Percentiles rank a stretch among this genome's conserved stretches.
These are phyloP conservation scores for Cryptophagus acutangulus DNA, from an alignment of 2,888 invertebrate species.

Conservation along the genomic window DNA sequence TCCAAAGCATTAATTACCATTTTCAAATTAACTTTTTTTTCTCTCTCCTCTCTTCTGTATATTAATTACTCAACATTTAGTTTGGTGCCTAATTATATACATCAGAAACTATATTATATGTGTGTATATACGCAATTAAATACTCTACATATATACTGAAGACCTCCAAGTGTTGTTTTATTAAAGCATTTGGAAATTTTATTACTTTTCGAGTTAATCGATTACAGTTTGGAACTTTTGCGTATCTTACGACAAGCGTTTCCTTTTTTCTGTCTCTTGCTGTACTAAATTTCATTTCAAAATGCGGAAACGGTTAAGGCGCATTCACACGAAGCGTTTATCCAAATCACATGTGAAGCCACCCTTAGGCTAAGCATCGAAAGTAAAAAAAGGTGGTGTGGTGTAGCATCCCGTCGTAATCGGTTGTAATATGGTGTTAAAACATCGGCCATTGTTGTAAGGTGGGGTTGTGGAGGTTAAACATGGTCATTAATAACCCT, in stretches of 20 bases:
- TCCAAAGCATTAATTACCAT: constrained; percentile 29
- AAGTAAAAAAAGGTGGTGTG: constrained; percentile 3
- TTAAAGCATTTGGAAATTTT: no score
- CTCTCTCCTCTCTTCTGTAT: constrained; percentile 14
- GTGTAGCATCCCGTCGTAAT: constrained; percentile 36
- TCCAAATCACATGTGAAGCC: not conserved
- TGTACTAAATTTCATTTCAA: no score
- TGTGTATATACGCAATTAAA: no score
- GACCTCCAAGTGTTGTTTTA: no score
- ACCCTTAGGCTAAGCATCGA: not conserved
- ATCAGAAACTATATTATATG: no score
- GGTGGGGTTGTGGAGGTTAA: constrained; percentile 55
- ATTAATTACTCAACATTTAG: constrained; percentile 33
- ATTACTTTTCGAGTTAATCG: no score
- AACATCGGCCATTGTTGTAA: constrained; percentile 48
- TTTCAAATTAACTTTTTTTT: constrained; percentile 31
- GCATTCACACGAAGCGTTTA: no score
- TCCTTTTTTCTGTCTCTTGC: no score
- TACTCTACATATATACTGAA: no score
- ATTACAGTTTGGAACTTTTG: no score
- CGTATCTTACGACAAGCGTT: not conserved
- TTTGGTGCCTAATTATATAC: constrained; percentile 27
- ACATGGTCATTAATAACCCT: constrained; percentile 60
- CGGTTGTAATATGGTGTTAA: constrained; percentile 49
- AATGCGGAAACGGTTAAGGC: no score